These are phyloP conservation scores for Artibeus jamaicensis DNA, from an alignment of 2,797 vertebrate genomes.

Conservation along the genomic window DNA sequence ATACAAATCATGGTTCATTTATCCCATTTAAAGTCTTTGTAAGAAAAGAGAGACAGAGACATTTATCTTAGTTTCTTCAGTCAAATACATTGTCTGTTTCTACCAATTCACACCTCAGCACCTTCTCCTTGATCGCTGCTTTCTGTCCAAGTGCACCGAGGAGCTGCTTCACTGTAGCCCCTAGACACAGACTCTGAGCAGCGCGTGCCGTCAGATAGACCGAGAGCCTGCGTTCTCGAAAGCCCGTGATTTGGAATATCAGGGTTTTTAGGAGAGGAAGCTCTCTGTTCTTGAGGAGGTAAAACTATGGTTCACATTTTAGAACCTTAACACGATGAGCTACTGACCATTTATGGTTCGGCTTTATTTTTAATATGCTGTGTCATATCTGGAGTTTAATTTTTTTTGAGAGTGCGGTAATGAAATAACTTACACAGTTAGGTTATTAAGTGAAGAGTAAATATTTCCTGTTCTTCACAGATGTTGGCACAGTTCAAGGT, in stretches of 20 bases:
- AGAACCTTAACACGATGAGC: background rate
- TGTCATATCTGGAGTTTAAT: background rate
- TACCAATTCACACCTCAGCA: background rate
- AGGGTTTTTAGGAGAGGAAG: background rate
- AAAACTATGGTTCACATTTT: conserved; percentile 4
- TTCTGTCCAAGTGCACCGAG: background rate
- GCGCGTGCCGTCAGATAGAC: background rate
- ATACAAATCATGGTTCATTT: background rate
- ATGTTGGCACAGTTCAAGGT: conserved; percentile 45
- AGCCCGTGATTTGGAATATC: background rate
- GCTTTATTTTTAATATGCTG: background rate
- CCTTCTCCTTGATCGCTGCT: background rate
- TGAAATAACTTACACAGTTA: background rate
- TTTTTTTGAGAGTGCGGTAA: conserved; percentile 34
- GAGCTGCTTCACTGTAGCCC: background rate
- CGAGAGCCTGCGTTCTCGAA: background rate
- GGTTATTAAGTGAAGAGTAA: background rate
- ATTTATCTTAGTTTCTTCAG: background rate
- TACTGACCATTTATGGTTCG: background rate
- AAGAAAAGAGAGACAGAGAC: background rate
- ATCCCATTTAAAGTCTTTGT: background rate
- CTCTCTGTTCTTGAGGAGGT: background rate
- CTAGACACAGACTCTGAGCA: background rate
- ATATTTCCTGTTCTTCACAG: conserved; percentile 46
- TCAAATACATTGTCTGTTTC: background rate